Conservation (phyloP, 1,140 invertebrate genomes). For the Polyergus mexicanus region DNA sequence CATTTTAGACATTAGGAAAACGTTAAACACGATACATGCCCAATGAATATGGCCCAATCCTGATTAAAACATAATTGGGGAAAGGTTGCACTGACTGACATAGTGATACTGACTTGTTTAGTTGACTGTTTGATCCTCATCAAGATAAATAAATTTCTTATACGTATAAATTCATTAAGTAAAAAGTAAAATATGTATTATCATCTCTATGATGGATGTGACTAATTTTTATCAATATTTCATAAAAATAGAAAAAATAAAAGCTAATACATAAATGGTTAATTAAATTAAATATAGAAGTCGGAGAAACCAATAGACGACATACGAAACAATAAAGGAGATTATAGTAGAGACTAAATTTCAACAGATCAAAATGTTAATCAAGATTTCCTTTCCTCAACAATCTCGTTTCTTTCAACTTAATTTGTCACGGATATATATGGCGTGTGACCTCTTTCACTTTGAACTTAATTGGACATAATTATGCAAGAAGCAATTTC, state of each 20-base stretch:
- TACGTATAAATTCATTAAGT: conserved; percentile 22
- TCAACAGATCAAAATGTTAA: neutral
- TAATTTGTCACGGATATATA: conserved; percentile 61
- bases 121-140: conserved; percentile 45
- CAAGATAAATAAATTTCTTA: conserved; percentile 11
- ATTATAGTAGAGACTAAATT: conserved; percentile 7
- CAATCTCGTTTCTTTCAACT: conserved; percentile 40
- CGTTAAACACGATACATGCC: conserved; percentile 57
- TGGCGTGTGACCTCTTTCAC: neutral
- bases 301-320: neutral
- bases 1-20: conserved; percentile 63
- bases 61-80: conserved; percentile 3
- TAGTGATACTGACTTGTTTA: neutral
- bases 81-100: conserved; percentile 2
- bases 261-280: neutral
- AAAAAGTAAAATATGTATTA: conserved; percentile 30
- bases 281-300: neutral
- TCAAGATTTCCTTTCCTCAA: neutral
- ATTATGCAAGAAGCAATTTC: neutral
- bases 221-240: conserved; percentile 52
- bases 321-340: neutral
- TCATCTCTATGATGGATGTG: conserved; percentile 11
- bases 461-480: conserved; percentile 13
- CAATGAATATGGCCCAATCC: conserved; percentile 73
- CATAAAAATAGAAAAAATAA: neutral